These are phyloP conservation scores for Genyomyrus donnyi DNA, from an alignment of 2,113 vertebrate species.

Conservation along the genomic window DNA sequence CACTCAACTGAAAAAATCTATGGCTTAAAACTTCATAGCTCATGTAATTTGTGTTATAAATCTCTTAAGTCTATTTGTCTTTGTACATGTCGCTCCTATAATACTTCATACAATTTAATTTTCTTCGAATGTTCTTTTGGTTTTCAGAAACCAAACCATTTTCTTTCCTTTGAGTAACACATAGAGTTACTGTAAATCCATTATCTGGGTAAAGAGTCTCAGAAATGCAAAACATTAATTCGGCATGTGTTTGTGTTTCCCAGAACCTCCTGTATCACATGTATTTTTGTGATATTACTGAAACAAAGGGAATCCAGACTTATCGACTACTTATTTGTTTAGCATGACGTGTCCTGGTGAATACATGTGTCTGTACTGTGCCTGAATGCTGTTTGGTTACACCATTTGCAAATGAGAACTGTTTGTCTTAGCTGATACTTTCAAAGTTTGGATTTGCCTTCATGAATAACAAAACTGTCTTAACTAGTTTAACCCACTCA, in stretches of 20 bases:
- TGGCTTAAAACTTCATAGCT: not conserved
- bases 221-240: not conserved
- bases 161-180: not conserved
- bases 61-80: not conserved
- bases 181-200: not conserved
- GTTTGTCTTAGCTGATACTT: constrained; percentile 5
- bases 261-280: not conserved
- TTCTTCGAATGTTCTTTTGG: not conserved
- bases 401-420: constrained; percentile 4
- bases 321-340: not conserved
- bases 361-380: not conserved
- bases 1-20: not conserved
- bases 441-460: not conserved
- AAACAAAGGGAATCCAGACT: not conserved
- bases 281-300: not conserved
- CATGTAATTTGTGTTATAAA: not conserved
- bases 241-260: not conserved
- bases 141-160: not conserved
- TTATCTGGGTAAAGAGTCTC: not conserved
- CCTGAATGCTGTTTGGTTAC: constrained; percentile 17
- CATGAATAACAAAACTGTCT: not conserved
- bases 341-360: not conserved
- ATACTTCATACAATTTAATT: not conserved
- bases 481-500: not conserved
- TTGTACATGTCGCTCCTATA: not conserved